phyloP scores from a whole-genome alignment of 2,888 invertebrate species.

The Andrena bicolor region DNA sequence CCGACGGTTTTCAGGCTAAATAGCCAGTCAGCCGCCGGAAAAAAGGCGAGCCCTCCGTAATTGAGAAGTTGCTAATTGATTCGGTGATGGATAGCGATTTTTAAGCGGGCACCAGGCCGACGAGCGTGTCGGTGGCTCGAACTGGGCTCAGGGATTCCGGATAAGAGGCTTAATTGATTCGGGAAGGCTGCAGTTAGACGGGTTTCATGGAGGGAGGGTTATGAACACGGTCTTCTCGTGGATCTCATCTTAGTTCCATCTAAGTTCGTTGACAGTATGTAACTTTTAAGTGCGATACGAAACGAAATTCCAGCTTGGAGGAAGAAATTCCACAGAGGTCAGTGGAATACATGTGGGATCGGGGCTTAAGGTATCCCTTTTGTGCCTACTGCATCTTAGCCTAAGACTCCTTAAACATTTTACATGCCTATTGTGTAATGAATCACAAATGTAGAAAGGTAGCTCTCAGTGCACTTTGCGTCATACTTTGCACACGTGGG shows the following conservation, averaged over 20 bases:
- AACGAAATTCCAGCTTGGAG: no score
- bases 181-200: conserved; percentile 28
- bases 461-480: no score
- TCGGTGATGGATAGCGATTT: conserved; percentile 71
- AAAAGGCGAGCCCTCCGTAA: conserved; percentile 49
- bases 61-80: conserved; percentile 72
- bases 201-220: neutral
- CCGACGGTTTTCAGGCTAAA: conserved; percentile 50
- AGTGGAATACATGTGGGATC: neutral
- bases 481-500: neutral
- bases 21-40: conserved; percentile 24
- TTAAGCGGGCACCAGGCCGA: conserved; percentile 30
- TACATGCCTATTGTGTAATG: no score
- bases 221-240: neutral
- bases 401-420: no score
- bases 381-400: neutral
- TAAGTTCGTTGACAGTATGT: no score
- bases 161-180: conserved; percentile 60
- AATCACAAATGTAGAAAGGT: no score
- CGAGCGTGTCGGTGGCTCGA: conserved; percentile 27
- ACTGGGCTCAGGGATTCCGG: conserved; percentile 30
- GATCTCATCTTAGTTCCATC: neutral
- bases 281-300: no score
- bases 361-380: neutral
- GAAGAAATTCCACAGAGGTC: no score